These are phyloP conservation scores for Vultur gryphus DNA, from an alignment of 2,797 vertebrate species.

Conservation along the genomic window DNA sequence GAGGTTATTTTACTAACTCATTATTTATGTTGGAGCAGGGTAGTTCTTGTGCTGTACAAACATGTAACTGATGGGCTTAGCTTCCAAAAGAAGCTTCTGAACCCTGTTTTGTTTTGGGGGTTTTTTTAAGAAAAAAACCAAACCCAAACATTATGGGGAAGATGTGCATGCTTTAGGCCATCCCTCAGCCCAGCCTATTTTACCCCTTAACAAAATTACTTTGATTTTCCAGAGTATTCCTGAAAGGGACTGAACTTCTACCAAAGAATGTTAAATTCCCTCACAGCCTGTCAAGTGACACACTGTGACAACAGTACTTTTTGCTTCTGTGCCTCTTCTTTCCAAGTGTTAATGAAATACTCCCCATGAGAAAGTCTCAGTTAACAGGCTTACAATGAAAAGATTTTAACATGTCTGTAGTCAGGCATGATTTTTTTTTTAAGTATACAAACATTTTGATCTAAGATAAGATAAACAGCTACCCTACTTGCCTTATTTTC, in stretches of 20 bases:
- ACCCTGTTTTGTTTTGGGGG: background rate
- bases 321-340: background rate
- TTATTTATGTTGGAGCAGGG: background rate
- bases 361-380: background rate
- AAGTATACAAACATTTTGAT: background rate
- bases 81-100: background rate
- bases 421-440: background rate
- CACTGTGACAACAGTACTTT: background rate
- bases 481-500: background rate
- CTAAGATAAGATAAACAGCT: background rate
- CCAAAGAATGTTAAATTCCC: background rate
- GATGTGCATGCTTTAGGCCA: fast-evolving
- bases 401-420: background rate
- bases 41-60: background rate
- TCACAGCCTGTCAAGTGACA: background rate
- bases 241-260: background rate
- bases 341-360: background rate
- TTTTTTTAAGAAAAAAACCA: background rate
- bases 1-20: background rate
- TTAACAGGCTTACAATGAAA: background rate
- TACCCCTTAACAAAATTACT: background rate
- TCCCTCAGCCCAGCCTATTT: background rate
- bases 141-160: background rate
- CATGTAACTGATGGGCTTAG: fast-evolving
- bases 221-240: background rate